Percentiles rank a stretch among this genome's conserved stretches.
These are phyloP conservation scores for Asteroscopus sphinx DNA, from an alignment of 2,888 invertebrate species.

Conservation along the genomic window DNA sequence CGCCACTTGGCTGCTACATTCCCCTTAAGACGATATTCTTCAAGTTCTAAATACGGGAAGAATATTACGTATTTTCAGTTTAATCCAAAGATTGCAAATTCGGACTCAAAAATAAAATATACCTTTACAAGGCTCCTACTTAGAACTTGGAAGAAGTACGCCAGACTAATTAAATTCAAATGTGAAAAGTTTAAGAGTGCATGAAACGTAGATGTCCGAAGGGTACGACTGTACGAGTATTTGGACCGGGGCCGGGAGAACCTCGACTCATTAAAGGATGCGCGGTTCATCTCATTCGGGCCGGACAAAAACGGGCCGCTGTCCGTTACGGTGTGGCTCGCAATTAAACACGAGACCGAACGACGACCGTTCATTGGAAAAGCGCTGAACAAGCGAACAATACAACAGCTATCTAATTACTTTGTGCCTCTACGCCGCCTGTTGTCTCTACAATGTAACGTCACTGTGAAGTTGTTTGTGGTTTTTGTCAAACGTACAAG, in stretches of 20 bases:
- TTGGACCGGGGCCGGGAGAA: constrained; percentile 51
- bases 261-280: constrained; percentile 82
- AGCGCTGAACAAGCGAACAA: constrained; percentile 85
- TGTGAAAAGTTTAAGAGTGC: constrained; percentile 58
- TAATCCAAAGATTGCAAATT: background rate
- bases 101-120: background rate
- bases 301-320: constrained; percentile 82
- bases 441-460: constrained; percentile 76
- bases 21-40: too few species aligned
- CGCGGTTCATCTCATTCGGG: constrained; percentile 79
- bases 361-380: constrained; percentile 79
- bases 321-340: constrained; percentile 82
- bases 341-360: constrained; percentile 84
- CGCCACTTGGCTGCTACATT: too few species aligned
- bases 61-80: too few species aligned
- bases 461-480: constrained; percentile 79
- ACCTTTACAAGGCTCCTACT: background rate
- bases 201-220: constrained; percentile 63
- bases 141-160: background rate
- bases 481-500: constrained; percentile 77
- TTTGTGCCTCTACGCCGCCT: constrained; percentile 75
- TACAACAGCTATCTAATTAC: constrained; percentile 85
- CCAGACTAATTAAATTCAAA: constrained; percentile 13
- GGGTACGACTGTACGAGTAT: constrained; percentile 39
- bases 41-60: too few species aligned